These are phyloP conservation scores for Acronicta psi DNA, from an alignment of 2,888 invertebrate species.

Conservation along the genomic window DNA sequence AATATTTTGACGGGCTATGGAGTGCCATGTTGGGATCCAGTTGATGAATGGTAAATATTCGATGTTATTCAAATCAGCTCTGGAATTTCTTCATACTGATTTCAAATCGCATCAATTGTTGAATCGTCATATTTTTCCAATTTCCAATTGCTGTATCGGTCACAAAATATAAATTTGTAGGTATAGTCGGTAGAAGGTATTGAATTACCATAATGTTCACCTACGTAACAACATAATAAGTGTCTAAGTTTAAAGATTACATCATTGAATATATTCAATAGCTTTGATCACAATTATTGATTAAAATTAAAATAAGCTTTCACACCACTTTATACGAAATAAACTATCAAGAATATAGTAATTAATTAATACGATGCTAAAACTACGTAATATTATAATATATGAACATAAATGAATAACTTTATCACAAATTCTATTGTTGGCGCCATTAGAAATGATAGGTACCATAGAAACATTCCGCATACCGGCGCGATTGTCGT, in stretches of 20 bases:
- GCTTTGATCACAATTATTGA: constrained; percentile 32
- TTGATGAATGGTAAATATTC: constrained; percentile 75
- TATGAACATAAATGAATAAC: constrained; percentile 69
- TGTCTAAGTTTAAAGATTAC: constrained; percentile 31
- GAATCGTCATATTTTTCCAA: constrained; percentile 5
- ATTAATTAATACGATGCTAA: constrained; percentile 42
- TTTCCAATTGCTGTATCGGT: constrained; percentile 7
- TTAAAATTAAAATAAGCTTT: constrained; percentile 42
- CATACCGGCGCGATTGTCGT: constrained; percentile 57
- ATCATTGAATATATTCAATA: constrained; percentile 28
- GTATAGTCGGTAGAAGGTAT: constrained; percentile 10
- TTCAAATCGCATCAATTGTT: not conserved
- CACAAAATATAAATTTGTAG: constrained; percentile 17
- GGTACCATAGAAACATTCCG: constrained; percentile 58
- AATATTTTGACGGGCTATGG: constrained; percentile 85
- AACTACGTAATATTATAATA: constrained; percentile 52
- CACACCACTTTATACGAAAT: constrained; percentile 33
- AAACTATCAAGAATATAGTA: constrained; percentile 27
- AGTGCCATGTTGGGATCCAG: constrained; percentile 71
- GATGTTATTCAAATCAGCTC: constrained; percentile 36
- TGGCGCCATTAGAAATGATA: constrained; percentile 67
- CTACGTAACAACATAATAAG: constrained; percentile 3
- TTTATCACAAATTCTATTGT: constrained; percentile 65
- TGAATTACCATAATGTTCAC: constrained; percentile 27
- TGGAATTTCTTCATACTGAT: constrained; percentile 32